Percentiles rank a stretch among this genome's conserved stretches.
These are phyloP conservation scores for Catostylus mosaicus DNA, from an alignment of 30 jellyfish, hydroid and myxozoan genomes.

Conservation along the genomic window DNA sequence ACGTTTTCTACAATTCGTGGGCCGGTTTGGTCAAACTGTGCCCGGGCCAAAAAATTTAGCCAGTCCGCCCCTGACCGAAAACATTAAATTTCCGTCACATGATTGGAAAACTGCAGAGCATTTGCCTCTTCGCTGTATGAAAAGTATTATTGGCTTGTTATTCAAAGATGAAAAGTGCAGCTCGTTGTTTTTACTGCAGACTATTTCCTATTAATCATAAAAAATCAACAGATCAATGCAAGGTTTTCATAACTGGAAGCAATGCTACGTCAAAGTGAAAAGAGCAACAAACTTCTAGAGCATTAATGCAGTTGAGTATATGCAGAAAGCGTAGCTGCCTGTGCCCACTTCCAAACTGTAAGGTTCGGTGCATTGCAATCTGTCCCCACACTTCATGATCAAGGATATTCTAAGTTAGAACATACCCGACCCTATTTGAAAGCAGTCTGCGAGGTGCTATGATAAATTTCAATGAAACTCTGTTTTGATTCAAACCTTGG, in stretches of 20 bases:
- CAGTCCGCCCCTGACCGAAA: constrained; percentile 7
- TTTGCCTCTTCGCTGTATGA: constrained; percentile 9
- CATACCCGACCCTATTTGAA: constrained; percentile 57
- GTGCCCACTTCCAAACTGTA: constrained; percentile 43
- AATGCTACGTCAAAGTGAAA: constrained; percentile 38
- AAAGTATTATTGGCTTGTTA: constrained; percentile 32
- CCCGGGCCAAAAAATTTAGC: too few relatives aligned
- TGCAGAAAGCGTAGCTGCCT: constrained; percentile 50
- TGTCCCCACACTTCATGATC: constrained; percentile 31
- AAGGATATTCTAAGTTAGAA: constrained; percentile 36
- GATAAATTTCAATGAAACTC: constrained; percentile 52
- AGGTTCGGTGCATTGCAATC: constrained; percentile 55
- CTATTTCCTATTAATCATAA: constrained; percentile 23
- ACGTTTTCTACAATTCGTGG: constrained; percentile 2
- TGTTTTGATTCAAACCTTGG: too few relatives aligned
- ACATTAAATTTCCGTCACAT: constrained; percentile 37
- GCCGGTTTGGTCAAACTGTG: too few relatives aligned
- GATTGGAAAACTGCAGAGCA: constrained; percentile 39
- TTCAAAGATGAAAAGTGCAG: constrained; percentile 46
- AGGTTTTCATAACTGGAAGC: constrained; percentile 50
- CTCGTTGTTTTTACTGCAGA: constrained; percentile 58
- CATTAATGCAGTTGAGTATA: constrained; percentile 42
- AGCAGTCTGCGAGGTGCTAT: constrained; percentile 48
- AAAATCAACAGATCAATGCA: constrained; percentile 18
- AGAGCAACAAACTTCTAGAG: constrained; percentile 35